These are phyloP conservation scores for Dryobotodes eremita DNA, from an alignment of 2,888 invertebrate species.

Conservation along the genomic window DNA sequence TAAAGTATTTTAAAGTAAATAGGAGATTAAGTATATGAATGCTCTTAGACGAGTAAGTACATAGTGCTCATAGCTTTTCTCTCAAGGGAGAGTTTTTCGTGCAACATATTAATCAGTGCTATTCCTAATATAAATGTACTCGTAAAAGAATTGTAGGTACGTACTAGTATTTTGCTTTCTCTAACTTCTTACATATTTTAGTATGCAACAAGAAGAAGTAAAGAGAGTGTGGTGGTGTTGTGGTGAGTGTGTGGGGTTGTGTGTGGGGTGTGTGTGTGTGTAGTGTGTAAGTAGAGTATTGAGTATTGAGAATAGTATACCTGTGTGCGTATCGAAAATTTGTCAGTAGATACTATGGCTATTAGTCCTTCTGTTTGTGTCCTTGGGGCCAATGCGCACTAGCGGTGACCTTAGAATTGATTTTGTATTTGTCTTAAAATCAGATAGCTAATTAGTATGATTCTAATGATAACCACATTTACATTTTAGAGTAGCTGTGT, in stretches of 20 bases:
- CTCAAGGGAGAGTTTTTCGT: constrained; percentile 10
- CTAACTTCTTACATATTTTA: no score
- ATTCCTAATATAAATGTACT: neutral
- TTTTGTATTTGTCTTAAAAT: no score
- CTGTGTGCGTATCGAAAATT: neutral
- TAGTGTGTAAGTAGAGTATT: no score
- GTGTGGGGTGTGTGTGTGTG: no score
- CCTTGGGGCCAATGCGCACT: neutral
- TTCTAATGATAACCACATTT: neutral
- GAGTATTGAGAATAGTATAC: no score
- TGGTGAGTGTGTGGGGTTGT: no score
- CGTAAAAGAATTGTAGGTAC: neutral
- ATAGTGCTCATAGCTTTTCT: neutral
- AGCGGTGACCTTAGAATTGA: neutral
- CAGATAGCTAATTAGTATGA: no score
- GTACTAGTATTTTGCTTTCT: neutral
- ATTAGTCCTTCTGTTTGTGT: neutral
- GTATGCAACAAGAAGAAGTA: no score
- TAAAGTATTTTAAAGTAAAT: neutral
- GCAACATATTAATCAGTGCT: neutral
- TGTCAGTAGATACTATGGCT: no score
- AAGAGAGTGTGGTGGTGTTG: no score
- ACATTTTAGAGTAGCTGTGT: neutral
- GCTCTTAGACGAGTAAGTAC: neutral
- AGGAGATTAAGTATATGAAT: neutral